Evolutionary conservation across 1,140 invertebrate genomes (phyloP).

Genomic region (Drosophila sturtevanti): DNA sequence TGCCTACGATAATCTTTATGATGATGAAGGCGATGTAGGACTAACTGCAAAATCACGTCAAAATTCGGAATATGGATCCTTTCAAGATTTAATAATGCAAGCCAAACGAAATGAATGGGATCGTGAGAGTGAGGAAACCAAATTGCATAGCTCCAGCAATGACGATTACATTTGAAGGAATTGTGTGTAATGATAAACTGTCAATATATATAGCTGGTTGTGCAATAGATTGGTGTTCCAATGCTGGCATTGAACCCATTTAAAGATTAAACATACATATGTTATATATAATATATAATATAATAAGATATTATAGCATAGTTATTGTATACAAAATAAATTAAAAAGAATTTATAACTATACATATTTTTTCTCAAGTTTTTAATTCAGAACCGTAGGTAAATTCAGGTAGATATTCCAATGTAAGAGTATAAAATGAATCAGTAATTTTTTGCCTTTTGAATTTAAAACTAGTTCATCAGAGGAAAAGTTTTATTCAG

Average conservation of each 20-base stretch:
- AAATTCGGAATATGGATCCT: conserved; percentile 66
- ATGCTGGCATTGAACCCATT: conserved; percentile 68
- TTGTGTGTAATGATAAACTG: background rate
- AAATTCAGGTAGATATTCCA: too few relatives aligned
- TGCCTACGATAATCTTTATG: conserved; percentile 68
- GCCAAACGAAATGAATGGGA: conserved; percentile 65
- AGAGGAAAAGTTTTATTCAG: background rate
- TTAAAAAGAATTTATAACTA: background rate
- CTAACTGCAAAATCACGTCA: conserved; percentile 50
- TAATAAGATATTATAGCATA: background rate
- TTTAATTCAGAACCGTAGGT: too few relatives aligned
- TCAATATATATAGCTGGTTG: conserved; percentile 15
- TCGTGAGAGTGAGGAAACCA: conserved; percentile 63
- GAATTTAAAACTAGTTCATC: too few relatives aligned
- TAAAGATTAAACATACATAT: conserved; percentile 11
- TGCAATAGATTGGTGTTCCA: conserved; percentile 57
- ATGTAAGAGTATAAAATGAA: background rate
- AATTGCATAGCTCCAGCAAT: conserved; percentile 57
- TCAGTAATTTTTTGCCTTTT: background rate
- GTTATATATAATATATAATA: background rate
- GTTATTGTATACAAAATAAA: background rate
- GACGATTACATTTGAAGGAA: conserved; percentile 63
- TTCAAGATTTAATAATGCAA: conserved; percentile 72
- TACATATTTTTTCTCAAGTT: background rate
- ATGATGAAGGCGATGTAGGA: conserved; percentile 63